Conservation (phyloP, 1,140 invertebrate species). For the Drosophila kepulauana region DNA sequence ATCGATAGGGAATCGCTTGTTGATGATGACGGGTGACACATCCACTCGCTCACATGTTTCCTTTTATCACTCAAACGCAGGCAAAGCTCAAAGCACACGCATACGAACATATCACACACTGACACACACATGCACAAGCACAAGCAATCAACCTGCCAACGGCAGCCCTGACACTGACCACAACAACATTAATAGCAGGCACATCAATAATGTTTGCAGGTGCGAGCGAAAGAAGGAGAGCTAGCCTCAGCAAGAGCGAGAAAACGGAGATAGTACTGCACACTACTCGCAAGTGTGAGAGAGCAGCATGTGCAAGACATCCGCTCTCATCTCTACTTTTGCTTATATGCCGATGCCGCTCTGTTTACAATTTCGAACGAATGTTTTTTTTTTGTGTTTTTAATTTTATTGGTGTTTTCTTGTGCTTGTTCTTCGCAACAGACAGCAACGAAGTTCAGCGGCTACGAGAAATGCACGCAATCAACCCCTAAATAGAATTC, state of each 20-base stretch:
- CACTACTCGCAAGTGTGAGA: constrained; percentile 10
- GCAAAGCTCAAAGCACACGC: constrained; percentile 24
- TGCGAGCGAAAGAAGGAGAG: neutral
- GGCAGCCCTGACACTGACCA: constrained; percentile 78
- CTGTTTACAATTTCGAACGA: constrained; percentile 70
- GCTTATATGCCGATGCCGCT: constrained; percentile 54
- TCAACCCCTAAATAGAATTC: constrained; percentile 36
- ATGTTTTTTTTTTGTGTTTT: constrained; percentile 29
- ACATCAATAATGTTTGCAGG: constrained; percentile 6
- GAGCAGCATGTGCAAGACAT: constrained; percentile 36
- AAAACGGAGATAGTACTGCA: too few species aligned
- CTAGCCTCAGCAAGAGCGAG: neutral
- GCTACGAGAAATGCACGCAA: constrained; percentile 50
- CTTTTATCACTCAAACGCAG: constrained; percentile 62
- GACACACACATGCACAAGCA: neutral
- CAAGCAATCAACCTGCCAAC: constrained; percentile 50
- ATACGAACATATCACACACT: constrained; percentile 22
- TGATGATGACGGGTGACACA: constrained; percentile 55
- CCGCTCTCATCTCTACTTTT: constrained; percentile 47
- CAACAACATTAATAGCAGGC: constrained; percentile 60
- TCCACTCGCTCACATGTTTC: constrained; percentile 51
- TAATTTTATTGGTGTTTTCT: constrained; percentile 23
- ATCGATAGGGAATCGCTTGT: constrained; percentile 39
- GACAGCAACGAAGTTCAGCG: constrained; percentile 49
- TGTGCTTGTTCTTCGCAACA: constrained; percentile 18